A percentile compares a stretch with the other conserved stretches of the same genome.
Evolutionary conservation across 1,140 invertebrate genomes (phyloP).

Genomic region (Glomeris maerens): DNA sequence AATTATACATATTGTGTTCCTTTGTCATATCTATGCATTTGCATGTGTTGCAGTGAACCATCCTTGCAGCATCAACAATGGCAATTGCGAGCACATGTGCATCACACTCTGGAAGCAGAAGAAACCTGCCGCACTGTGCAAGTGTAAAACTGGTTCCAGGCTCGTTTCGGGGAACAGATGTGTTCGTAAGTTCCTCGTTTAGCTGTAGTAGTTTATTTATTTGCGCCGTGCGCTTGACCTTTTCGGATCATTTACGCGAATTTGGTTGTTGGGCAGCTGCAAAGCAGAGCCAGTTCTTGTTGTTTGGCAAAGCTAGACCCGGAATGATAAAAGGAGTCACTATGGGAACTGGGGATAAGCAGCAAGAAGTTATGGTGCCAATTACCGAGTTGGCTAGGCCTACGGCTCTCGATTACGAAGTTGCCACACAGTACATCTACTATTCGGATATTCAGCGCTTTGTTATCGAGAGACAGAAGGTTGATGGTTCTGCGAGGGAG

Average conservation of each 20-base stretch:
- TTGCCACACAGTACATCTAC: constrained; percentile 46
- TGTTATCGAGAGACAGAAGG: constrained; percentile 33
- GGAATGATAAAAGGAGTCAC: constrained; percentile 40
- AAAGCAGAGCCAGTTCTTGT: constrained; percentile 39
- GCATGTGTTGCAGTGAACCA: constrained; percentile 25
- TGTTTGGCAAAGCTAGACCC: constrained; percentile 46
- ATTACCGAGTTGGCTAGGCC: constrained; percentile 46
- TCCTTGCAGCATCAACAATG: constrained; percentile 32
- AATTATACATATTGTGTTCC: constrained; percentile 10
- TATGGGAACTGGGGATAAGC: constrained; percentile 16
- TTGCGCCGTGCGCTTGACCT: too few relatives aligned
- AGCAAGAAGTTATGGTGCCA: constrained; percentile 46
- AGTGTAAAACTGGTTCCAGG: constrained; percentile 51
- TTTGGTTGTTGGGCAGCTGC: constrained; percentile 27
- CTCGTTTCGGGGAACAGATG: constrained; percentile 41
- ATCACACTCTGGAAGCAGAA: constrained; percentile 39
- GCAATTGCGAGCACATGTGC: constrained; percentile 38
- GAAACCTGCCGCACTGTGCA: constrained; percentile 42
- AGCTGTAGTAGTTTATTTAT: too few relatives aligned
- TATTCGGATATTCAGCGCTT: constrained; percentile 47
- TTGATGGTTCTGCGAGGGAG: constrained; percentile 29
- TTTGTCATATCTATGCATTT: constrained; percentile 8
- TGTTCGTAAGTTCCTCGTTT: constrained; percentile 43
- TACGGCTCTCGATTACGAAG: constrained; percentile 52
- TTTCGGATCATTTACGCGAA: too few relatives aligned